A percentile compares a stretch with the other conserved stretches of the same genome.
phyloP scores from a whole-genome alignment of 1,140 invertebrate genomes.

The Tetramorium alpestre region DNA sequence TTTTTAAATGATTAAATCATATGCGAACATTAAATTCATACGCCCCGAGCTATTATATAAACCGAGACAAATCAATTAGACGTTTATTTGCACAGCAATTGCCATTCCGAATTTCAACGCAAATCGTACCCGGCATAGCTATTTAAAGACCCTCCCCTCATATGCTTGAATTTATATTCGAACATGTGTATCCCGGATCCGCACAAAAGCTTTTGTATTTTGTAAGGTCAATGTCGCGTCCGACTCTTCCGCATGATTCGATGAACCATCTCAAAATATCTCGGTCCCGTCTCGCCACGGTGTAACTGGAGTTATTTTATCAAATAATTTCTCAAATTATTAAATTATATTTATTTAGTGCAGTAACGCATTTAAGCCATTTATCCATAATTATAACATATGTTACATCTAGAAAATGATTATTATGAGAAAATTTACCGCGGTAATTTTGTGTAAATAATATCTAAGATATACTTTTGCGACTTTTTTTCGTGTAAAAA shows the following conservation, averaged over 20 bases:
- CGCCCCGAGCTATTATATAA: background rate
- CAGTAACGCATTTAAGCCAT: background rate
- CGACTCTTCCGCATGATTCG: background rate
- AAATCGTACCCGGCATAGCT: background rate
- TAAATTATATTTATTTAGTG: background rate
- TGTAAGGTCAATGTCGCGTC: slow-evolving; percentile 34
- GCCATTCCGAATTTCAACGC: background rate
- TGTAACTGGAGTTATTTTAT: slow-evolving; percentile 6
- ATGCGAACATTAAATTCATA: background rate
- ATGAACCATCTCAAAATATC: background rate
- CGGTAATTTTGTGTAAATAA: background rate
- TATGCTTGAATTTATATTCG: slow-evolving; percentile 21
- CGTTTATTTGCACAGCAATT: background rate
- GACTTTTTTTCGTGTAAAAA: background rate
- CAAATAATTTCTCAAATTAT: background rate
- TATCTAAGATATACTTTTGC: background rate
- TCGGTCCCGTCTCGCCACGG: background rate
- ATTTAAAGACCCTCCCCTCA: slow-evolving; percentile 26
- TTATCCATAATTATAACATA: background rate
- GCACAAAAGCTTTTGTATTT: slow-evolving; percentile 25
- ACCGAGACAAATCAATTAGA: background rate
- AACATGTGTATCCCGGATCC: slow-evolving; percentile 13
- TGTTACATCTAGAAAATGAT: background rate
- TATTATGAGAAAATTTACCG: background rate
- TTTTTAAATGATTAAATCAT: background rate